phyloP scores from a whole-genome alignment of 2,888 invertebrate genomes.

The Ophraella communa region DNA sequence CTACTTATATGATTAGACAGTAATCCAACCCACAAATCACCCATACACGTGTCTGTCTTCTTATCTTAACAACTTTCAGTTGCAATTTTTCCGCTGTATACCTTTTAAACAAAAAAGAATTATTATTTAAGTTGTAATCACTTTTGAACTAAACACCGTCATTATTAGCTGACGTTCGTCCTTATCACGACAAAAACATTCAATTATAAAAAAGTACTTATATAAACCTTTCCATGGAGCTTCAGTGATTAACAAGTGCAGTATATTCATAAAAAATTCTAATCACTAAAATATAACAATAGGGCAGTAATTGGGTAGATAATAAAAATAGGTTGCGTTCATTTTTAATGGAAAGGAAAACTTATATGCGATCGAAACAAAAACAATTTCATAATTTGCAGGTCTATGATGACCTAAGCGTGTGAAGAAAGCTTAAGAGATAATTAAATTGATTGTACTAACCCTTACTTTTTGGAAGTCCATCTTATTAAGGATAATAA shows the following conservation, averaged over 20 bases:
- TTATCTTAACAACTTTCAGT: slow-evolving; percentile 3
- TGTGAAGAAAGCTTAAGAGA: too few species aligned
- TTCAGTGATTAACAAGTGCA: slow-evolving; percentile 22
- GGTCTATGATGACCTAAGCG: too few species aligned
- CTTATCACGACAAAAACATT: not conserved
- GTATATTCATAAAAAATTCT: slow-evolving; percentile 26
- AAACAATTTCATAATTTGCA: too few species aligned
- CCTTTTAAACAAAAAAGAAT: not conserved
- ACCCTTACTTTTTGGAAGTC: too few species aligned
- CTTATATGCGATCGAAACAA: too few species aligned
- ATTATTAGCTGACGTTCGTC: not conserved
- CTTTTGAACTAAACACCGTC: not conserved
- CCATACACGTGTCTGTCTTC: not conserved
- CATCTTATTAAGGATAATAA: too few species aligned
- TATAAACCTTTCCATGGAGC: slow-evolving; percentile 5
- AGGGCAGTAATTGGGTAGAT: slow-evolving; percentile 31
- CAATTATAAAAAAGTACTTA: not conserved
- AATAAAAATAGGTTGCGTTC: slow-evolving; percentile 27
- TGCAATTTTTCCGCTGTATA: not conserved
- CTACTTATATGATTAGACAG: not conserved
- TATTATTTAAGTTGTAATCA: not conserved
- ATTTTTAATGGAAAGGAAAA: not conserved
- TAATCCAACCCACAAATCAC: slow-evolving; percentile 13
- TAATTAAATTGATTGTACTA: too few species aligned
- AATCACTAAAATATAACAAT: slow-evolving; percentile 25